phyloP scores from a whole-genome alignment of 2,888 invertebrate species.

The Rotaria macrura region DNA sequence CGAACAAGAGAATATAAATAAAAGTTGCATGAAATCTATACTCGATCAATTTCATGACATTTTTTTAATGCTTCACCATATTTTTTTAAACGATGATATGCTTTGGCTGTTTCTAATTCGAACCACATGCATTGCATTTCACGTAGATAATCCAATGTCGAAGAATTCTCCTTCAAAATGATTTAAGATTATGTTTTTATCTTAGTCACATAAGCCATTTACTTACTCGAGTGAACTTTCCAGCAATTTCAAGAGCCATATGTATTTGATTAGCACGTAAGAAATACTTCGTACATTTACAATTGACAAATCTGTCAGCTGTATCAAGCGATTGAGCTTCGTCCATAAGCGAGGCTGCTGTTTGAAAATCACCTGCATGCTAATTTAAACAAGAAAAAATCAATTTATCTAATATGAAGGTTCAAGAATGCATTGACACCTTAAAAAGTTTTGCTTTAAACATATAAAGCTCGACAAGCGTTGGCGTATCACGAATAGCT shows the following conservation, averaged over 20 bases:
- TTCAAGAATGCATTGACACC: background rate
- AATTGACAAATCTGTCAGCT: constrained; percentile 95
- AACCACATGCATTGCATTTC: constrained; percentile 99
- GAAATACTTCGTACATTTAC: constrained; percentile 97
- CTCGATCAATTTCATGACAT: constrained; percentile 93
- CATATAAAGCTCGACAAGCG: constrained; percentile 89
- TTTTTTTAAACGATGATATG: constrained; percentile 73
- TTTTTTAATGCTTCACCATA: constrained; percentile 93
- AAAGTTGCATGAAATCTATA: constrained; percentile 51
- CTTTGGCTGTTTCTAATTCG: constrained; percentile 86
- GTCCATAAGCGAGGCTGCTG: constrained; percentile 83
- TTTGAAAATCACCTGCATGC: constrained; percentile 79
- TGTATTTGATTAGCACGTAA: constrained; percentile 77
- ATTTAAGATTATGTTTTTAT: too few species aligned
- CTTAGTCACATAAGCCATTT: too few species aligned
- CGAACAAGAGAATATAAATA: background rate
- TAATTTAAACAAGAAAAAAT: background rate
- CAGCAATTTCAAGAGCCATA: constrained; percentile 90
- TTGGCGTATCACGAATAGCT: constrained; percentile 95
- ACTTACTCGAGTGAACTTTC: constrained; percentile 84
- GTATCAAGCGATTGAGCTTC: constrained; percentile 97
- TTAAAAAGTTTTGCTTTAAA: constrained; percentile 91
- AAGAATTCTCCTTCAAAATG: constrained; percentile 62
- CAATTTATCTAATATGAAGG: too few species aligned
- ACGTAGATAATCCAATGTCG: constrained; percentile 90